Base-by-base conservation (phyloP, 2,797 vertebrate genomes). In the Peromyscus melanophrys region DNA sequence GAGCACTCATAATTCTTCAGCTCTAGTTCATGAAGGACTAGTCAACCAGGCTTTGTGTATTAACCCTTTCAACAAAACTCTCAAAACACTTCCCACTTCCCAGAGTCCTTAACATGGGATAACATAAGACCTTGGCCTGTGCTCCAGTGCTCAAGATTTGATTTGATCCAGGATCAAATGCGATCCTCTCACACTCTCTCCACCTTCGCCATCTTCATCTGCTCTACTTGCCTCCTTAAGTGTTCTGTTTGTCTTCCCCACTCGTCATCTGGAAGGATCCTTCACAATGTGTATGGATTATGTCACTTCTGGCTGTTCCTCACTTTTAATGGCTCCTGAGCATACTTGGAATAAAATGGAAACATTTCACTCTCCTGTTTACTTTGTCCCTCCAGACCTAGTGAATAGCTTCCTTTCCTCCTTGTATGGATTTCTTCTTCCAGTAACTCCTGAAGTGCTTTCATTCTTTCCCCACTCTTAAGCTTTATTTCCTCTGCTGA, bases 341-440 rank as follows among this genome's bases (percentile, higher is more conserved):
- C 31, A 78, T 21, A 19, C 63, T 83, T 78, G 46, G 16, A 94
- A 94, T 96, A 2, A 96, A 95, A 92, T 91, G 59, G 61, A 92
- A 85, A 40, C 25, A 55, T 73, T 80, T 77, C 27, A 31, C 61
- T 89, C 40, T 49, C 11, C 31, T 77, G 46, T 27, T 95, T 46
- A 80, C 46, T 82, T 46, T 90, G 25, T 71, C 31, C 37, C 63
- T 37, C 95, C 52, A 81, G 57, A 84, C 34, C 46, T 43, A 77
- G 34, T 25, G 34, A 81, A 55, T 46, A 49, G 31, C 11, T 67
- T 52, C 40, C 13, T 90, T 85, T 88, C 73, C n/a, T 90, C 40
- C 52, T 93, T 21, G n/a, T 2, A 5, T 75, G 55, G 46, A 46
- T 59, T 89, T 61, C 61, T 92, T 96, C 37, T 95, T 86, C 49